Conservation (phyloP, 2,113 vertebrate genomes). For the Sapayoa aenigma region DNA sequence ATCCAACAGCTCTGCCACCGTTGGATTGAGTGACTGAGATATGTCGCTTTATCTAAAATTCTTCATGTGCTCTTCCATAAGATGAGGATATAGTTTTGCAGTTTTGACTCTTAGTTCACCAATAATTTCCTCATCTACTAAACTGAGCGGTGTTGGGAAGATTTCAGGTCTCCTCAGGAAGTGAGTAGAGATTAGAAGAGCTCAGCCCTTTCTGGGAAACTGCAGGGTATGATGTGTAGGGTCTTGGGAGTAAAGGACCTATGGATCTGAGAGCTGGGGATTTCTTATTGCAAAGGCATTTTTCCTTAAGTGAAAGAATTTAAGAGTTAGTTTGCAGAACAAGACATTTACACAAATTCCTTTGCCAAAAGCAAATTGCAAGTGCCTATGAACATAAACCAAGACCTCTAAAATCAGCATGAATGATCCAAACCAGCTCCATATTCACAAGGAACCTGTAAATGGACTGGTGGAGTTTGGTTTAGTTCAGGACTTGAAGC, state of each 20-base stretch:
- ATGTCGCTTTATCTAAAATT: background rate
- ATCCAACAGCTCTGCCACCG: background rate
- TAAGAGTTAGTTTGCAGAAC: background rate
- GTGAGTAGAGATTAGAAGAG: background rate
- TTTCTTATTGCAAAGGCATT: background rate
- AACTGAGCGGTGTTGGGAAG: background rate
- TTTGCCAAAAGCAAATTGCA: background rate
- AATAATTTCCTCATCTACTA: background rate
- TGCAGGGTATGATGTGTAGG: background rate
- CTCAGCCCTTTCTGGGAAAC: background rate
- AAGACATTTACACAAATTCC: background rate
- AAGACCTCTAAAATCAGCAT: background rate
- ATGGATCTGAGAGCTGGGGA: background rate
- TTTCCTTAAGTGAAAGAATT: background rate
- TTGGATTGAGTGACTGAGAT: background rate
- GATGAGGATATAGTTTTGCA: background rate
- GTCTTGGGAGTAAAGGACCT: background rate
- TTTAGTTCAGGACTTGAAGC: background rate
- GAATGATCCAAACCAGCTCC: background rate
- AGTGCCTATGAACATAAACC: background rate
- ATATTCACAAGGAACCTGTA: background rate
- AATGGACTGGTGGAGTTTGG: background rate
- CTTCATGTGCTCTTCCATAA: background rate
- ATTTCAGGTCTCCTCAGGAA: background rate
- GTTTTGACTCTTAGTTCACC: background rate